Conservation (phyloP, 2,797 vertebrate species). For the Leptodactylus fallax region DNA sequence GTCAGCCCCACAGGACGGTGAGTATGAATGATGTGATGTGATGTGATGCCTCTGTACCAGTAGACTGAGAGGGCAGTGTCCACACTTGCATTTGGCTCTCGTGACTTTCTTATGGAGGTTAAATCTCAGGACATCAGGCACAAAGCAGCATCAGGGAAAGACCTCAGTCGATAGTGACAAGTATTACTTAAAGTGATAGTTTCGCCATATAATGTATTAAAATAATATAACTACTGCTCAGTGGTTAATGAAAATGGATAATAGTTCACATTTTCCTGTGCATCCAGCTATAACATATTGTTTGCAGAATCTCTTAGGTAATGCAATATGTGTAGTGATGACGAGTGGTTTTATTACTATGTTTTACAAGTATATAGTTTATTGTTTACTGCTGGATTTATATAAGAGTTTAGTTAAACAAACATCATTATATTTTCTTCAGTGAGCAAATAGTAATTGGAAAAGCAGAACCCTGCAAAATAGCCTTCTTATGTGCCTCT, state of each 20-base stretch:
- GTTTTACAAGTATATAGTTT: neutral
- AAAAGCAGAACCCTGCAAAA: neutral
- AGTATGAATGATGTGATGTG: constrained; percentile 31
- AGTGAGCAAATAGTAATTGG: neutral
- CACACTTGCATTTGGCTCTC: constrained; percentile 1
- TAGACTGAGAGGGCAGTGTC: neutral
- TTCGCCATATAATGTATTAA: neutral
- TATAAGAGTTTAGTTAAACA: neutral
- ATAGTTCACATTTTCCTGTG: neutral
- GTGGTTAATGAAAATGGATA: neutral
- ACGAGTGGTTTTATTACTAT: neutral
- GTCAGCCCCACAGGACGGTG: constrained; percentile 42
- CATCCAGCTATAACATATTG: neutral
- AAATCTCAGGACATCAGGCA: constrained; percentile 1
- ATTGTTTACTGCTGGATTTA: neutral
- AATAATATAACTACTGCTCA: neutral
- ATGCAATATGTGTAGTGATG: neutral
- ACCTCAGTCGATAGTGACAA: neutral
- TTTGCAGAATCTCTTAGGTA: neutral
- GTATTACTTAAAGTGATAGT: neutral
- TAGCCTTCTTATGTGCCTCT: constrained; percentile 31
- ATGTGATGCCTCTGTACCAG: neutral
- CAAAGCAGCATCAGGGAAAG: constrained; percentile 1
- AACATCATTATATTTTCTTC: neutral
- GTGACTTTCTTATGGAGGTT: constrained; percentile 10